Evolutionary conservation across 2,888 invertebrate species (phyloP), one percentile per base, ranked within the genome.

Genomic region (Cataglyphis livida): DNA sequence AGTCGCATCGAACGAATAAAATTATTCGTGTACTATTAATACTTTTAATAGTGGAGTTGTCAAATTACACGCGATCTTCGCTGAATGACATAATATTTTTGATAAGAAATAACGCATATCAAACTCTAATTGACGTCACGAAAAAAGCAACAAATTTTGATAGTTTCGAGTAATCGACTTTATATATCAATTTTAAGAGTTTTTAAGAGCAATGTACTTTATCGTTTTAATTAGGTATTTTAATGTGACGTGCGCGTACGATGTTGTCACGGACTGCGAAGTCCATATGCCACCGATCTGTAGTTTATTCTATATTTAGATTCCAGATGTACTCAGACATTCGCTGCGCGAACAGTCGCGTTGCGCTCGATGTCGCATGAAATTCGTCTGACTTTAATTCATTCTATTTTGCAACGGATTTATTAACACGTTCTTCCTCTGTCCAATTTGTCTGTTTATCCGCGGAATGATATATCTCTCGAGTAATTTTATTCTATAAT

Each of bases 161-260:
- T 48, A 48, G 0, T 48, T 51, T 51, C 51, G n/a, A 51, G n/a
- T 51, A 51, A 51, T 51, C n/a, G 18, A 48, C 4, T 51, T n/a
- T 6, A 51, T 7, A n/a, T n/a, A n/a, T 4, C 5, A n/a, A 9
- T 51, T 51, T 51, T n/a, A 1, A 6, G 5, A 18, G 6, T 48
- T 48, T 48, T 48, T 48, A 5, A 48, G 6, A 51, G 51, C 51
- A 51, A 65, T 81, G 84, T 75, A 83, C 78, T 88, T 86, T 81
- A 88, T 88, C 88, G 81, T 85, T 85, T 88, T 88, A 88, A 88
- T 88, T 86, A 88, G 85, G 73, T 85, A 81, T 65, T 88, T 88
- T 88, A 86, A 88, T 79, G 86, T 83, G 81, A 83, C 75, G 86
- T 75, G 84, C 88, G 82, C 75, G 51, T 28, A 64, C 76, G 64